A percentile compares a stretch with the other conserved stretches of the same genome.
Evolutionary conservation across 2,888 invertebrate species (phyloP).

Genomic region (Vannuccia rotundouncinata): DNA sequence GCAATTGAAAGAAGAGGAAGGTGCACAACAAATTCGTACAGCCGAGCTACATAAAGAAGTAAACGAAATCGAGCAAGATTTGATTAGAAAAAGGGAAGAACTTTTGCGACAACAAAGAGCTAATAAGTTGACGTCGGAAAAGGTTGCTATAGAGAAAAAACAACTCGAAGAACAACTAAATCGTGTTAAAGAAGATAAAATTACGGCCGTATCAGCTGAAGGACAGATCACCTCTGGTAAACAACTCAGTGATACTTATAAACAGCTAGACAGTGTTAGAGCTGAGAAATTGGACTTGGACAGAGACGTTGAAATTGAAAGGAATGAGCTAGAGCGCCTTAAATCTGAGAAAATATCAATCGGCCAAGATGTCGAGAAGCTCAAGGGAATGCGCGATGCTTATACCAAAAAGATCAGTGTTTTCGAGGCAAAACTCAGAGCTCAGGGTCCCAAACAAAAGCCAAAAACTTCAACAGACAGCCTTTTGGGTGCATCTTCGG

Average conservation of each 20-base stretch:
- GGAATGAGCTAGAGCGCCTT: background rate
- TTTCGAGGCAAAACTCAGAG: background rate
- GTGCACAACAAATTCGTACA: background rate
- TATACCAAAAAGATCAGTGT: background rate
- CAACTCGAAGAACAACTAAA: background rate
- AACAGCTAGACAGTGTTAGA: background rate
- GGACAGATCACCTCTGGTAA: background rate
- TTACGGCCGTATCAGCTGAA: background rate
- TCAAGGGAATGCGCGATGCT: background rate
- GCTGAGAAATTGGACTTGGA: background rate
- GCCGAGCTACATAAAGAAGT: background rate
- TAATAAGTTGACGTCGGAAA: background rate
- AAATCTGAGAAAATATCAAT: background rate
- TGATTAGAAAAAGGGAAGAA: background rate
- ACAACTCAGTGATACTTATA: constrained; percentile 4
- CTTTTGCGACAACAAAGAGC: background rate
- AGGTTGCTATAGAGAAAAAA: background rate
- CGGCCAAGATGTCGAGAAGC: background rate
- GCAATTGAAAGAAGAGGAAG: background rate
- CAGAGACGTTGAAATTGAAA: background rate
- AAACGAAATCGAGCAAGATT: background rate
- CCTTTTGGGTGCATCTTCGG: background rate
- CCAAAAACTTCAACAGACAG: background rate
- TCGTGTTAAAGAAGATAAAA: background rate
- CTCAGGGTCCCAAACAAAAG: background rate